Conservation (phyloP, 2,113 vertebrate genomes). For the Garra rufa region DNA sequence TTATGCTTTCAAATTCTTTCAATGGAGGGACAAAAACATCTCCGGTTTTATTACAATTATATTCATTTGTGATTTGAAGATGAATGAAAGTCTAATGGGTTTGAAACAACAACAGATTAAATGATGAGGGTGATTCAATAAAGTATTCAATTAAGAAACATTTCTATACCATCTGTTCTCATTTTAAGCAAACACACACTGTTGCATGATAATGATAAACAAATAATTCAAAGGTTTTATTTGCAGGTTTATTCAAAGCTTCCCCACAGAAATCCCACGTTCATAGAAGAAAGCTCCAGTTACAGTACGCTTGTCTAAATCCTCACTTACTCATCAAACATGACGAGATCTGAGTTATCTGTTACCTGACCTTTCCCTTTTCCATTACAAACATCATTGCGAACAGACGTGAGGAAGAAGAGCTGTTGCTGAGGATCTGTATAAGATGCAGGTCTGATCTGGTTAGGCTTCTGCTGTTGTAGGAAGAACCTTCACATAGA, state of each 20-base stretch:
- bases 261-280: background rate
- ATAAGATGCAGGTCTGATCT: background rate
- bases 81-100: background rate
- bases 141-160: background rate
- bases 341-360: background rate
- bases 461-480: slow-evolving; percentile 80
- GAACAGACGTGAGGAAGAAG: background rate
- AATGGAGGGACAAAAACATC: background rate
- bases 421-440: background rate
- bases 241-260: slow-evolving; percentile 16
- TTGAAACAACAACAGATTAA: background rate
- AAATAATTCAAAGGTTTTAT: background rate
- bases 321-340: background rate
- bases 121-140: background rate
- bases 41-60: background rate
- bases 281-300: background rate
- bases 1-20: background rate
- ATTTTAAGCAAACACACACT: background rate
- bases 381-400: background rate
- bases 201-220: background rate
- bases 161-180: background rate
- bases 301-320: background rate
- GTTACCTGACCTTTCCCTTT: background rate
- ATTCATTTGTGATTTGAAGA: background rate
- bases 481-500: slow-evolving; percentile 85